Conservation (phyloP, 2,888 invertebrate genomes). For the Julus scanicus region DNA sequence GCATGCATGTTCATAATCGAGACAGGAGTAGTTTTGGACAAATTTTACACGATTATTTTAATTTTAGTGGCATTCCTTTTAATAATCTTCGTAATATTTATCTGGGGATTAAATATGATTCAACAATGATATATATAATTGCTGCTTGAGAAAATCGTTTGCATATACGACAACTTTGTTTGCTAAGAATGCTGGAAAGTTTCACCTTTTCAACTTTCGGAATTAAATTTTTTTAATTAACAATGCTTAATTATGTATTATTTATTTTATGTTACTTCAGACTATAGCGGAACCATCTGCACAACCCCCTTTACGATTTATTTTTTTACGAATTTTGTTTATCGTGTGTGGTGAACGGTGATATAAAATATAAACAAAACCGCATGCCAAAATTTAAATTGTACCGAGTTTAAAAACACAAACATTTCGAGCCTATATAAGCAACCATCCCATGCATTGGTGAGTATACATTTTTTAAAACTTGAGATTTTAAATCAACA, state of each 20-base stretch:
- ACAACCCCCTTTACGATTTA: neutral
- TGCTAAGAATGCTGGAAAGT: neutral
- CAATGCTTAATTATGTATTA: neutral
- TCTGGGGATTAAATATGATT: too few species aligned
- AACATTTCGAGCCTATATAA: neutral
- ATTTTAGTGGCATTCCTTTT: too few species aligned
- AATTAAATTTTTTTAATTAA: neutral
- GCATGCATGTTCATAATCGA: too few species aligned
- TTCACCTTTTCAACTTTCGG: neutral
- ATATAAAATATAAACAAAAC: constrained; percentile 5
- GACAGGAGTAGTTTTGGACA: too few species aligned
- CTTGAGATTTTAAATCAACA: neutral
- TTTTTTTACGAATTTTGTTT: constrained; percentile 23
- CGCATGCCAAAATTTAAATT: constrained; percentile 28
- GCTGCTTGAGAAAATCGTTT: too few species aligned
- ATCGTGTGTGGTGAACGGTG: constrained; percentile 27
- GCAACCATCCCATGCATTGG: neutral
- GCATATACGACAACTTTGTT: too few species aligned
- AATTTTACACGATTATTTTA: too few species aligned
- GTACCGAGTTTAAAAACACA: constrained; percentile 12
- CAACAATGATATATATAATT: too few species aligned
- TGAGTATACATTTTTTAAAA: neutral
- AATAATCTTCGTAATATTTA: too few species aligned
- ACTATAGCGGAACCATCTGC: neutral
- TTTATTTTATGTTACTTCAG: neutral